Percentiles rank a stretch among this genome's conserved stretches.
Conservation (phyloP, 1,140 invertebrate genomes). For the Daktulosphaira vitifoliae region DNA sequence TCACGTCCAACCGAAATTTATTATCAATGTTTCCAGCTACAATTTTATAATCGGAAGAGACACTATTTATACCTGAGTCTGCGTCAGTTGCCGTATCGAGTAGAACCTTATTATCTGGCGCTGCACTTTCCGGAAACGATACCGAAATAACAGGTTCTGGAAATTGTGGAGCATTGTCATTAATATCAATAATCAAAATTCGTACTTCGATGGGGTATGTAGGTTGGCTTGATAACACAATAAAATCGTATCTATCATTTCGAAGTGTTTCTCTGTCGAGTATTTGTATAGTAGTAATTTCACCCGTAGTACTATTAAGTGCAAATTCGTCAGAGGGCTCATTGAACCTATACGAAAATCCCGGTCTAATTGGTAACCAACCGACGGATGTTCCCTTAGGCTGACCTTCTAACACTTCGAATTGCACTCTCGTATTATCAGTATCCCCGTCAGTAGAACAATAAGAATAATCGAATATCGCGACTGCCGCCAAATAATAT, state of each 20-base stretch:
- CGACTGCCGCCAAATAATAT: not conserved
- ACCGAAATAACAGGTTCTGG: constrained; percentile 77
- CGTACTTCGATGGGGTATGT: constrained; percentile 88
- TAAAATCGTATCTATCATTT: constrained; percentile 75
- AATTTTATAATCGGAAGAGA: constrained; percentile 78
- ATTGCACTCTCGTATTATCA: constrained; percentile 73
- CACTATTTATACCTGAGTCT: constrained; percentile 76
- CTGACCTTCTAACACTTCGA: constrained; percentile 74
- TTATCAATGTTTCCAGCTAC: constrained; percentile 76
- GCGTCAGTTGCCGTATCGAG: constrained; percentile 78
- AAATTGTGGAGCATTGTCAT: constrained; percentile 83
- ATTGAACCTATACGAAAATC: constrained; percentile 85
- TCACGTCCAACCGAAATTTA: constrained; percentile 77
- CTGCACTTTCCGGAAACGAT: constrained; percentile 83
- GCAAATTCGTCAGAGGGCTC: constrained; percentile 75
- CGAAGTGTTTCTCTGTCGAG: constrained; percentile 69
- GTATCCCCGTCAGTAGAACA: constrained; percentile 39
- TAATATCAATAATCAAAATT: constrained; percentile 74
- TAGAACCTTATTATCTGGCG: constrained; percentile 71
- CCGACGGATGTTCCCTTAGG: constrained; percentile 73
- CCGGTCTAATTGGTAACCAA: constrained; percentile 71
- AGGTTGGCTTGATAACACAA: constrained; percentile 81
- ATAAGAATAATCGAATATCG: not conserved
- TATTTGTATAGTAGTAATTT: constrained; percentile 68
- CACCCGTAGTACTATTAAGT: constrained; percentile 68